Evolutionary conservation across 2,113 vertebrate species (phyloP), one percentile per base, ranked within the genome.

Genomic region (Indri indri): DNA sequence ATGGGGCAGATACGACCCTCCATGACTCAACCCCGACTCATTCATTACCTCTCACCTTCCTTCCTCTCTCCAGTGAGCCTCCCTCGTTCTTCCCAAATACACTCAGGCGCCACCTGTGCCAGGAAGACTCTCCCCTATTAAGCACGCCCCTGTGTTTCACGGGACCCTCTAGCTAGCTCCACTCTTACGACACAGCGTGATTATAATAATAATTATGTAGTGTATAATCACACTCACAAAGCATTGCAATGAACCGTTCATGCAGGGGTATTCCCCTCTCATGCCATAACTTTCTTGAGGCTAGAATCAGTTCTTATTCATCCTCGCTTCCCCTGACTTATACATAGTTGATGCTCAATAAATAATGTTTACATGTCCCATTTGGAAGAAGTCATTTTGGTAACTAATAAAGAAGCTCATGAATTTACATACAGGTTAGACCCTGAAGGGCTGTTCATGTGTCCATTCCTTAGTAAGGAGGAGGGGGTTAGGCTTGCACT

Each of bases 351-450:
- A 30, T 77, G 23, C 52, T 45, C 59, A 54, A 40, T 37, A 70
- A 83, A 47, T 70, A 68, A 9, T 54, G 27, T 47, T 73, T 27
- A 86, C 17, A 74, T 2, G 25, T 82, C 45, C 42, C 61, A 88
- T 84, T 77, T 57, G 68, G 68, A 91, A 94, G 76, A 95, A 87
- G 40, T 57, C 10, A 17, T 18, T 61, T 66, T 10, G 42, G 68
- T 59, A 76, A 81, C 52, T 52, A 66, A 90, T n/a, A 34, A 79
- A 61, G 63, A 23, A 80, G 11, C 40, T 79, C 54, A 40, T 54
- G 61, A 13, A 61, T 4, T 32, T 74, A 66, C 32, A 91, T 74
- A 59, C 13, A 42, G 52, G 20, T 30, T 63, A 30, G 61, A 74
- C 63, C 5, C 73, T 22, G 30, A 65, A 40, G 61, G n/a, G 89